A percentile compares a stretch with the other conserved stretches of the same genome.
Evolutionary conservation across 2,888 invertebrate genomes (phyloP).

Genomic region (Rhodophaea formosa): DNA sequence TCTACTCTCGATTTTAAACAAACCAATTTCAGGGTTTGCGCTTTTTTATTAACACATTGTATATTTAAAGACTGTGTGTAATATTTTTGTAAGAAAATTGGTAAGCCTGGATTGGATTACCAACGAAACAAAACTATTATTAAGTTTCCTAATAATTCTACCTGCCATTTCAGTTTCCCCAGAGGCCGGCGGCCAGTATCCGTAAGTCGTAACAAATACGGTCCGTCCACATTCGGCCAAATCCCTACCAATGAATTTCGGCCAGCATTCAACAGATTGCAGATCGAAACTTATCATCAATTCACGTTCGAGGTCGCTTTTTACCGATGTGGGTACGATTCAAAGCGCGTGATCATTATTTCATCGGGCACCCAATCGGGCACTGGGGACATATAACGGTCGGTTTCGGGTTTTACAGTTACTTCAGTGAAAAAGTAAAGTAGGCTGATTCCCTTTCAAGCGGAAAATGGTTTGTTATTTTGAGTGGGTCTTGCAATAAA

Average conservation of each 20-base stretch:
- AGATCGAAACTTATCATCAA: slow-evolving; percentile 54
- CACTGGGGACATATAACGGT: slow-evolving; percentile 59
- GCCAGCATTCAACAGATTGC: slow-evolving; percentile 60
- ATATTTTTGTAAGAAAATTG: too few species aligned
- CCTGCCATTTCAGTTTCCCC: neutral
- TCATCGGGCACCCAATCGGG: slow-evolving; percentile 56
- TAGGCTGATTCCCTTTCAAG: slow-evolving; percentile 41
- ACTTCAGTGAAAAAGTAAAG: slow-evolving; percentile 46
- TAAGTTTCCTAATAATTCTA: neutral
- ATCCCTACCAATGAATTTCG: slow-evolving; percentile 32
- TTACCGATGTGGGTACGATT: slow-evolving; percentile 27
- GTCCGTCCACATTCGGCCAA: neutral
- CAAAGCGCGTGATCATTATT: slow-evolving; percentile 60
- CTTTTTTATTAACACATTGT: too few species aligned
- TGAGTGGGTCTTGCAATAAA: neutral
- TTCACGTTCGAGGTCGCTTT: slow-evolving; percentile 42
- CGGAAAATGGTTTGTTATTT: slow-evolving; percentile 41
- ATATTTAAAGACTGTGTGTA: too few species aligned
- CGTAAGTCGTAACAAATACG: slow-evolving; percentile 1
- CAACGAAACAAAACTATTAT: neutral
- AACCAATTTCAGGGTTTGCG: too few species aligned
- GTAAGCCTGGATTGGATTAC: too few species aligned
- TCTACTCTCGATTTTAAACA: too few species aligned
- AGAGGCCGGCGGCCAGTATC: neutral
- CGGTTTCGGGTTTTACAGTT: slow-evolving; percentile 42